Conservation (phyloP, 2,888 invertebrate species). For the Tineola bisselliella region DNA sequence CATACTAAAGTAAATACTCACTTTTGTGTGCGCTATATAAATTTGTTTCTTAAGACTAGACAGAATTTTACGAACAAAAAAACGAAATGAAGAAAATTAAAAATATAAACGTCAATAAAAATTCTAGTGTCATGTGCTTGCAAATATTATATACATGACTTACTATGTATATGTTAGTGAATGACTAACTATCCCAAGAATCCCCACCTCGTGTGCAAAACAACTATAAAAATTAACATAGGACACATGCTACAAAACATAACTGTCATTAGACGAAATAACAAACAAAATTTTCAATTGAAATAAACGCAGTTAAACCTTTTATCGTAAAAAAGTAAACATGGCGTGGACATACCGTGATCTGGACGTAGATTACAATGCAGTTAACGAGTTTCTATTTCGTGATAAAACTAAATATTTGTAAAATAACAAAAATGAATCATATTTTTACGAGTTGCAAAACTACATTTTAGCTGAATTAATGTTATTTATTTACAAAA, state of each 20-base stretch:
- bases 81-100: too few species aligned
- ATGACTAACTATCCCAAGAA: too few species aligned
- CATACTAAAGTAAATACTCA: too few species aligned
- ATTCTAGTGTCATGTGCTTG: too few species aligned
- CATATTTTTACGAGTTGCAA: background rate
- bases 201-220: background rate
- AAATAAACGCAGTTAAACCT: background rate
- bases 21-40: too few species aligned
- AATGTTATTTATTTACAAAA: background rate
- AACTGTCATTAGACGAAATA: background rate
- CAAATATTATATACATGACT: too few species aligned
- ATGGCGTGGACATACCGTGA: background rate
- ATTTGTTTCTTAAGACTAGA: too few species aligned
- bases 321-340: background rate
- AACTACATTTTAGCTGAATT: background rate
- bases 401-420: slow-evolving; percentile 13
- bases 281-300: too few species aligned
- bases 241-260: background rate
- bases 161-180: too few species aligned
- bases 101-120: too few species aligned
- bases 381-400: too few species aligned
- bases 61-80: too few species aligned
- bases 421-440: background rate
- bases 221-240: background rate
- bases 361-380: background rate